Evolutionary conservation across 1,140 invertebrate species (phyloP).

Genomic region (Drosophila arawakana): DNA sequence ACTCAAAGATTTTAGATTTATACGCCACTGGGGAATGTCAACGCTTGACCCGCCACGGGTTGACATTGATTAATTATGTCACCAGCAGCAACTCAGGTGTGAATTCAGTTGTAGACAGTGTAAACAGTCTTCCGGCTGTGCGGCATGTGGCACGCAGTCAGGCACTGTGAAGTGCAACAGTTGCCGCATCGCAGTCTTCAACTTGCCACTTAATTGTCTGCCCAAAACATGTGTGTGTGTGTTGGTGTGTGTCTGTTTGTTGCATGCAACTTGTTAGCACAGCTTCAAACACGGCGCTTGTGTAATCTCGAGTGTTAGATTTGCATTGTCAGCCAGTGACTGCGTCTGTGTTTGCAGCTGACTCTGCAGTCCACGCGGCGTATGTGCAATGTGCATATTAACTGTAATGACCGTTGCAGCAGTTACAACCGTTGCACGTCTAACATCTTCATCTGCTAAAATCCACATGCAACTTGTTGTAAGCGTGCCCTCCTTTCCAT

Average conservation of each 20-base stretch:
- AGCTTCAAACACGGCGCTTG: slow-evolving; percentile 32
- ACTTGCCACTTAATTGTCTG: slow-evolving; percentile 72
- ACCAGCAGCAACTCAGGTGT: slow-evolving; percentile 13
- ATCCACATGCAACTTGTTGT: slow-evolving; percentile 32
- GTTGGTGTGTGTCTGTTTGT: slow-evolving; percentile 22
- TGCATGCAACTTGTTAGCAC: slow-evolving; percentile 50
- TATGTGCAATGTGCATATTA: slow-evolving; percentile 52
- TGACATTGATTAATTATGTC: slow-evolving; percentile 80
- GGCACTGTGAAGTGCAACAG: slow-evolving; percentile 42
- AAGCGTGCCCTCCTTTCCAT: slow-evolving; percentile 72
- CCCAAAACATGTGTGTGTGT: neutral
- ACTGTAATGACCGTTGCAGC: slow-evolving; percentile 58
- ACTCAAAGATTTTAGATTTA: slow-evolving; percentile 6
- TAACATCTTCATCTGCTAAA: slow-evolving; percentile 61
- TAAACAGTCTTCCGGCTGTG: slow-evolving; percentile 69
- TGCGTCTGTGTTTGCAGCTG: no score
- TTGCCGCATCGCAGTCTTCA: slow-evolving; percentile 39
- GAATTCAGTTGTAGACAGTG: slow-evolving; percentile 16
- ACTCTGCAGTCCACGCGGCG: slow-evolving; percentile 16
- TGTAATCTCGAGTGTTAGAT: slow-evolving; percentile 45
- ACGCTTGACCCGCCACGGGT: slow-evolving; percentile 55
- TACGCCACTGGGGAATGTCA: slow-evolving; percentile 24
- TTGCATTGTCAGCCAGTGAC: slow-evolving; percentile 40
- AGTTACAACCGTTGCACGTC: slow-evolving; percentile 13
- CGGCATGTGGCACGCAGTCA: slow-evolving; percentile 13